These are phyloP conservation scores for Tetragnatha montana DNA, from an alignment of 2,888 invertebrate species.

Conservation along the genomic window DNA sequence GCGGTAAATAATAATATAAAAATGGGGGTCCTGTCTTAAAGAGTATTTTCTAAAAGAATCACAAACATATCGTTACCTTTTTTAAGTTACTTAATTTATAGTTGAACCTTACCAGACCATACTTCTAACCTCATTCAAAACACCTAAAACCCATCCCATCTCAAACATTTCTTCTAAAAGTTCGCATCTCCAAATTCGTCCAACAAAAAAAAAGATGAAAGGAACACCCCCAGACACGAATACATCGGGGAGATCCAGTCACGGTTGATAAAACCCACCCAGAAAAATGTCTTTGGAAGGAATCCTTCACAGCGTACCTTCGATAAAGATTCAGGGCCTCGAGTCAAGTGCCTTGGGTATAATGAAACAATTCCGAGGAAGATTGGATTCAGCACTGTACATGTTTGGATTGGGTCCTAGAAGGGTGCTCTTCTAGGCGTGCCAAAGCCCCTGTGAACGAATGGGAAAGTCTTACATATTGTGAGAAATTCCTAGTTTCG, in stretches of 20 bases:
- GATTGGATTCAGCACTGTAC: background rate
- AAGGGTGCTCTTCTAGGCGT: background rate
- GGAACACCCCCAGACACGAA: background rate
- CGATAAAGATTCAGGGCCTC: background rate
- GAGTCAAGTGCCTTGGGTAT: background rate
- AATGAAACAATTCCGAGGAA: background rate
- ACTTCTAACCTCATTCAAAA: too few relatives aligned
- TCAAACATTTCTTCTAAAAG: too few relatives aligned
- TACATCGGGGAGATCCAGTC: background rate
- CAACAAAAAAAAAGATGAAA: background rate
- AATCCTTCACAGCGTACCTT: background rate
- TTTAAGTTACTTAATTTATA: too few relatives aligned
- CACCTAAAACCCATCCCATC: too few relatives aligned
- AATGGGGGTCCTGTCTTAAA: too few relatives aligned
- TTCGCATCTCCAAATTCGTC: background rate
- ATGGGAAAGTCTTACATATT: too few relatives aligned
- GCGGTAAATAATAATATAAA: too few relatives aligned
- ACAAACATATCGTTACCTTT: too few relatives aligned
- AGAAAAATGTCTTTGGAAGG: background rate
- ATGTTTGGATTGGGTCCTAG: background rate
- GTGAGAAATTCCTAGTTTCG: too few relatives aligned
- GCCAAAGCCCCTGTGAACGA: too few relatives aligned
- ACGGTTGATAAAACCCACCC: background rate
- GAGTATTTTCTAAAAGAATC: too few relatives aligned
- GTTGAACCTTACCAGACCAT: too few relatives aligned